Percentiles rank a stretch among this genome's conserved stretches.
phyloP scores from a whole-genome alignment of 2,113 vertebrate genomes.

The Formicarius rufipectus region DNA sequence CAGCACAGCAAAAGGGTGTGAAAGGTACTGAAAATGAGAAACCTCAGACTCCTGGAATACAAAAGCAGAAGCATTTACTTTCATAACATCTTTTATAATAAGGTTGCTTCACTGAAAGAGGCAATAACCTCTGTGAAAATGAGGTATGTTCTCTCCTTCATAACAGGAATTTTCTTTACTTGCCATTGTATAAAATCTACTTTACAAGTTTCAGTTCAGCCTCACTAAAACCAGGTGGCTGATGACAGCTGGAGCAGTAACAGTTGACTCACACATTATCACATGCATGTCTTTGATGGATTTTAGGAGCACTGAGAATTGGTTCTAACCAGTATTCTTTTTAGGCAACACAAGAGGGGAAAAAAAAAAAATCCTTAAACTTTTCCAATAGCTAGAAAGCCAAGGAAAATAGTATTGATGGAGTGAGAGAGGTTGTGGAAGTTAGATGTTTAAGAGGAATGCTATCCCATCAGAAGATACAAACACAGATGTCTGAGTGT shows the following conservation, averaged over 20 bases:
- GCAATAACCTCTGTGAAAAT: not conserved
- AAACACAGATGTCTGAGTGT: not conserved
- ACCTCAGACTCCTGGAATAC: not conserved
- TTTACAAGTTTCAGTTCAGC: not conserved
- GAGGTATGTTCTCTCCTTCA: not conserved
- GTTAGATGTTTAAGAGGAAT: not conserved
- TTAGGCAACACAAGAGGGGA: not conserved
- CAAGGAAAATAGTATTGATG: not conserved
- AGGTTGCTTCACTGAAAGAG: not conserved
- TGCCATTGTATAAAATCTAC: not conserved
- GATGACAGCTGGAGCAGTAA: not conserved
- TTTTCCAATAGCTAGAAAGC: not conserved
- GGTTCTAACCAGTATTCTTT: not conserved
- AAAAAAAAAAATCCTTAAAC: not conserved
- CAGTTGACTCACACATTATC: not conserved
- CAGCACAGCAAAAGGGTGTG: not conserved
- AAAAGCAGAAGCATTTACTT: not conserved
- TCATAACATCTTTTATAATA: not conserved
- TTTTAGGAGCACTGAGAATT: not conserved
- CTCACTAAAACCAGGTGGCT: not conserved
- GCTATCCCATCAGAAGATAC: not conserved
- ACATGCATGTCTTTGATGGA: accelerated
- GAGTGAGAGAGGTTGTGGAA: not conserved
- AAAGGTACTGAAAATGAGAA: not conserved
- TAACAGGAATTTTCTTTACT: not conserved